A percentile compares a stretch with the other conserved stretches of the same genome.
Evolutionary conservation across 2,113 vertebrate species (phyloP).

Genomic region (Toxostoma redivivum): DNA sequence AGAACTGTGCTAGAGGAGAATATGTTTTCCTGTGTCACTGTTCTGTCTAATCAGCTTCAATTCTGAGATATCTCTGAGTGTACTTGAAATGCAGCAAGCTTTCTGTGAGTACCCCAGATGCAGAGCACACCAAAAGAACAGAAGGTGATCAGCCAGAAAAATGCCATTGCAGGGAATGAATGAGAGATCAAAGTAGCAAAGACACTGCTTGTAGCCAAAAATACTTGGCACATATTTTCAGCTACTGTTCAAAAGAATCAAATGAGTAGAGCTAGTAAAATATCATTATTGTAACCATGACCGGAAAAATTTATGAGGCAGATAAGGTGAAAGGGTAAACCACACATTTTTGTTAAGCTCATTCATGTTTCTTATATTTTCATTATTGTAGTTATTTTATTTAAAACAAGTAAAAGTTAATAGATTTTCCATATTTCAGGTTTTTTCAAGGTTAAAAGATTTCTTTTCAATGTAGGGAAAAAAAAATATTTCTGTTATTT

Average conservation of each 20-base stretch:
- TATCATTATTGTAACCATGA: not conserved
- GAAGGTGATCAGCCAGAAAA: constrained; percentile 46
- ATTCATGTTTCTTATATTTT: not conserved
- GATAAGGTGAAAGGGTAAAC: not conserved
- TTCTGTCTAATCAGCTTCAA: constrained; percentile 59
- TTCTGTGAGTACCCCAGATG: constrained; percentile 2
- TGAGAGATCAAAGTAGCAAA: not conserved
- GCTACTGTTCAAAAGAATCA: not conserved
- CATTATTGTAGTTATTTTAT: not conserved
- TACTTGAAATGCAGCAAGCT: constrained; percentile 39
- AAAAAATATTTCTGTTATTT: not conserved
- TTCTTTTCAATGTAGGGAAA: not conserved
- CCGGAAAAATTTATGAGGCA: not conserved
- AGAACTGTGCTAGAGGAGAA: not conserved
- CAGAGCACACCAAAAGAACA: not conserved
- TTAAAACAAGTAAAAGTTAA: not conserved
- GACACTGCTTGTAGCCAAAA: not conserved
- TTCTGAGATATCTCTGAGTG: constrained; percentile 48
- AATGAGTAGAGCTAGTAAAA: not conserved
- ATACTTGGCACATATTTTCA: not conserved
- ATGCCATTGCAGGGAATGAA: not conserved
- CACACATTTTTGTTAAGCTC: not conserved
- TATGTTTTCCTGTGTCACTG: constrained; percentile 12
- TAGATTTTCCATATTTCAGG: not conserved
- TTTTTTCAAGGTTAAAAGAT: not conserved